These are phyloP conservation scores for Thoracochromis brauschi DNA, from an alignment of 2,113 vertebrate genomes.

Conservation along the genomic window DNA sequence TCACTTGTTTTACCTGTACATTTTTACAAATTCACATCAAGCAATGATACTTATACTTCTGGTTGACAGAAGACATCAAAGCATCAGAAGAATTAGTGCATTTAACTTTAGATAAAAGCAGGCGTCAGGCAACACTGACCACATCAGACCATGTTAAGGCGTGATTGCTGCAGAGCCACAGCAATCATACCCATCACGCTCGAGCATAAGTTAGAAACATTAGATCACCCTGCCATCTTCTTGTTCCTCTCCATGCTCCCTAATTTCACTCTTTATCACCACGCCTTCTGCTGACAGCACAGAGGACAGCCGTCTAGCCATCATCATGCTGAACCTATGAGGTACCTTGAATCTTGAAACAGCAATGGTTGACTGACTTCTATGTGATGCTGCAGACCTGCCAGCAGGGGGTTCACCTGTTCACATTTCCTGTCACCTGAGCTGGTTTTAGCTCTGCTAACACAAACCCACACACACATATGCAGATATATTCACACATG, in stretches of 20 bases:
- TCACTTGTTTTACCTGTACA: neutral
- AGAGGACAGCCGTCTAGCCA: neutral
- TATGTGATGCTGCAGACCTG: constrained; percentile 56
- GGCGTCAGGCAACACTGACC: neutral
- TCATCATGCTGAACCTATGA: constrained; percentile 3
- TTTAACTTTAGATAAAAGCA: neutral
- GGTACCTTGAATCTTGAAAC: constrained; percentile 62
- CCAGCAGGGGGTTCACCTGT: constrained; percentile 68
- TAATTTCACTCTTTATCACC: neutral
- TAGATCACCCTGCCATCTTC: neutral
- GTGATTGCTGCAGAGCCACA: neutral
- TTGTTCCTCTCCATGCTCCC: constrained; percentile 15
- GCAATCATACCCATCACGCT: neutral
- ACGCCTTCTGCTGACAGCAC: neutral
- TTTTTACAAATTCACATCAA: neutral
- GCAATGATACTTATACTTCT: neutral
- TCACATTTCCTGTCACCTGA: constrained; percentile 57
- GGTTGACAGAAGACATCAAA: neutral
- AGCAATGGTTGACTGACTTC: constrained; percentile 41
- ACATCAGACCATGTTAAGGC: neutral
- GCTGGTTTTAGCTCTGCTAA: constrained; percentile 39
- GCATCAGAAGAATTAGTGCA: neutral
- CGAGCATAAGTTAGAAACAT: neutral
- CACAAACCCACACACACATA: neutral
- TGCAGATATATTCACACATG: neutral